These are phyloP conservation scores for Littorina saxatilis DNA, from an alignment of 1,140 invertebrate species.

Conservation along the genomic window DNA sequence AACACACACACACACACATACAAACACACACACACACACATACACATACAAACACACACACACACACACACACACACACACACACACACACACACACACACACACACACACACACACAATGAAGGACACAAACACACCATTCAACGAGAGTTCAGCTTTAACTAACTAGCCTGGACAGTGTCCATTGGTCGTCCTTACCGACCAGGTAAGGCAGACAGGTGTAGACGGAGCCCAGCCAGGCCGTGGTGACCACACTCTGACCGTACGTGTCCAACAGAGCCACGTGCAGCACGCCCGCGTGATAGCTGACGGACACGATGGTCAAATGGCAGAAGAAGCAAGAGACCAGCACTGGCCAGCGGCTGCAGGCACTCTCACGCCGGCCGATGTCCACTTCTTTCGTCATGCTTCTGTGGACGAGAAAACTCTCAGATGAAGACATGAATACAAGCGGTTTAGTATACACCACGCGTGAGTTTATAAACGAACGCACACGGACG, in stretches of 20 bases:
- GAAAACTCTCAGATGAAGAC: too few relatives aligned
- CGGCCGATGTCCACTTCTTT: not conserved
- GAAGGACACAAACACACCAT: not conserved
- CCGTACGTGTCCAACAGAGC: constrained; percentile 28
- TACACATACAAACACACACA: not conserved
- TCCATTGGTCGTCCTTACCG: too few relatives aligned
- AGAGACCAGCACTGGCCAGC: constrained; percentile 24
- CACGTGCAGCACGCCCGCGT: constrained; percentile 38
- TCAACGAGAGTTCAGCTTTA: too few relatives aligned
- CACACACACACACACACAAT: constrained; percentile 21
- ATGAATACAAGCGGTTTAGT: too few relatives aligned
- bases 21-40: too few relatives aligned
- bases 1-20: too few relatives aligned
- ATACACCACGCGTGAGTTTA: too few relatives aligned
- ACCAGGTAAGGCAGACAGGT: constrained; percentile 23
- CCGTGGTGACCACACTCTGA: constrained; percentile 17
- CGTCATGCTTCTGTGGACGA: not conserved
- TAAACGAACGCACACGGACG: not conserved
- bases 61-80: not conserved
- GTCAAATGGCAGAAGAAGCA: constrained; percentile 22
- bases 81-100: constrained; percentile 13
- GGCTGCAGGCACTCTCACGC: not conserved
- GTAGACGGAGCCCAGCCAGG: constrained; percentile 41
- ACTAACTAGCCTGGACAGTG: too few relatives aligned
- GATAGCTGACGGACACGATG: constrained; percentile 2